Percentiles rank a stretch among this genome's conserved stretches.
phyloP scores from a whole-genome alignment of 2,113 vertebrate species.

The Myocastor coypus region DNA sequence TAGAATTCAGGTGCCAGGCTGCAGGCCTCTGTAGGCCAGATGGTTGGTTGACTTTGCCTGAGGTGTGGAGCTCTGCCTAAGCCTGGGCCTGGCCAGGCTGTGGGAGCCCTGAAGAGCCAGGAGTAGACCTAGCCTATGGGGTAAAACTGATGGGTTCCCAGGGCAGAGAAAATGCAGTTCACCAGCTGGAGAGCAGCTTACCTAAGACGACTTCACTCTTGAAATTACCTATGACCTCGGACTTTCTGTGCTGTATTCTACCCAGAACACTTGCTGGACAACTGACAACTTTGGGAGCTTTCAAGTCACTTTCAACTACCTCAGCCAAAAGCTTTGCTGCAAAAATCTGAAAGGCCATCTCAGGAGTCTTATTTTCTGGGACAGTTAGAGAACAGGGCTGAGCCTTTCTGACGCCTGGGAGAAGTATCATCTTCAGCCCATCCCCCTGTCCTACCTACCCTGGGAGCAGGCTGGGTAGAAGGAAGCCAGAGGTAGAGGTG shows the following conservation, averaged over 20 bases:
- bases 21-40: not conserved
- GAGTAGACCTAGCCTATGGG: not conserved
- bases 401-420: not conserved
- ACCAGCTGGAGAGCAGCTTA: not conserved
- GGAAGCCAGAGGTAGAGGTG: not conserved
- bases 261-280: slow-evolving; percentile 20
- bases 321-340: slow-evolving; percentile 21
- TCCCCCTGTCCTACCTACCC: not conserved
- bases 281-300: slow-evolving; percentile 48
- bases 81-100: not conserved
- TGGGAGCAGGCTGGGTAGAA: not conserved
- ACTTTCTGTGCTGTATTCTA: slow-evolving; percentile 49
- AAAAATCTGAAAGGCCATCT: slow-evolving; percentile 50
- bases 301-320: slow-evolving; percentile 28
- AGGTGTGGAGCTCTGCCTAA: not conserved
- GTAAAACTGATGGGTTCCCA: not conserved
- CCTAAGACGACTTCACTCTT: not conserved
- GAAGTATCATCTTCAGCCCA: not conserved
- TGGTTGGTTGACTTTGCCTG: not conserved
- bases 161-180: not conserved
- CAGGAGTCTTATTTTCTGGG: not conserved
- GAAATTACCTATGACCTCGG: slow-evolving; percentile 22
- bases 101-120: too few relatives aligned
- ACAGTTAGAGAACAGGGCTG: not conserved
- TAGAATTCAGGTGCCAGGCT: not conserved